A percentile compares a stretch with the other conserved stretches of the same genome.
phyloP scores from a whole-genome alignment of 2,113 vertebrate genomes.

The Cyanistes caeruleus region DNA sequence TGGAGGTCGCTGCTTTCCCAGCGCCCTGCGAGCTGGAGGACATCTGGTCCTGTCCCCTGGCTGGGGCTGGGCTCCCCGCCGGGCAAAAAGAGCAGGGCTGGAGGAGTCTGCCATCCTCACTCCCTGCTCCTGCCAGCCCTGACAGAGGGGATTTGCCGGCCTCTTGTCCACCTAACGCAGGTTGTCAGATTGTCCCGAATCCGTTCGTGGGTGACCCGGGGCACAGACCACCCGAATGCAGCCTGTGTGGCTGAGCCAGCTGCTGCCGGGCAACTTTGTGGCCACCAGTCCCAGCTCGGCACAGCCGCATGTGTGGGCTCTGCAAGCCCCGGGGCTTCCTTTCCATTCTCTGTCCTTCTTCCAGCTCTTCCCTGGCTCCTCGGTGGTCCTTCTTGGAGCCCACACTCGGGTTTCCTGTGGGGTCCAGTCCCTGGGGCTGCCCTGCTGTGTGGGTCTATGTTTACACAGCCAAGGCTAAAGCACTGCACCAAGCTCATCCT shows the following conservation, averaged over 20 bases:
- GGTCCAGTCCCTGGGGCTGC: neutral
- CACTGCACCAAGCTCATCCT: fast-evolving
- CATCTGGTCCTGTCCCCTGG: conserved; percentile 80
- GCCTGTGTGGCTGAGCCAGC: neutral
- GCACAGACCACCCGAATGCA: neutral
- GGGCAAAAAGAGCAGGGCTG: conserved; percentile 57
- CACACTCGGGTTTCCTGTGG: fast-evolving
- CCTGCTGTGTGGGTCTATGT: neutral
- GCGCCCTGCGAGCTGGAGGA: conserved; percentile 53
- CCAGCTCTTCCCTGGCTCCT: neutral
- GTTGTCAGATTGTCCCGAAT: neutral
- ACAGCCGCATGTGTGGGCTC: neutral
- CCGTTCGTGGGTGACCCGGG: fast-evolving
- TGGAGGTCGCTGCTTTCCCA: conserved; percentile 81
- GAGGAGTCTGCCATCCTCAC: neutral
- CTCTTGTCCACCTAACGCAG: fast-evolving
- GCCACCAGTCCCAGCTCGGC: neutral
- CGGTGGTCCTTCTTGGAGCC: neutral
- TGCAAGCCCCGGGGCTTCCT: neutral
- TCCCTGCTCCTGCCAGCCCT: neutral
- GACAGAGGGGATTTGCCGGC: fast-evolving
- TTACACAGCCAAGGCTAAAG: neutral
- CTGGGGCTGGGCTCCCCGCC: conserved; percentile 72
- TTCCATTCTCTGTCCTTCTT: neutral
- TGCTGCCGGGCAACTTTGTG: fast-evolving